phyloP scores from a whole-genome alignment of 2,888 invertebrate genomes.

The Tholera decimalis region DNA sequence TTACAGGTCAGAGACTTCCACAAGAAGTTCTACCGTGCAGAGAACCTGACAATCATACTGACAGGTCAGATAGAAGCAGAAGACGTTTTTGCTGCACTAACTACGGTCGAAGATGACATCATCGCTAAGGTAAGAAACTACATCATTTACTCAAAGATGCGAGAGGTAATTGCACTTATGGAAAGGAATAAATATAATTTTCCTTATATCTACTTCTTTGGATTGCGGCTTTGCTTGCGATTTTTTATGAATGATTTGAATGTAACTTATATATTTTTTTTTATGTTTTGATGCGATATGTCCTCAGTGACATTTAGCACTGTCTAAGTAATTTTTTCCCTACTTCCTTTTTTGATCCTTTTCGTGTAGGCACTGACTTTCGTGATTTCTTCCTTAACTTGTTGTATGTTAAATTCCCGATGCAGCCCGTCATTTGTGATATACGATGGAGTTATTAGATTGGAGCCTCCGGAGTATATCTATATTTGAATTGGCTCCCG shows the following conservation, averaged over 20 bases:
- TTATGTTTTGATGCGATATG: no score
- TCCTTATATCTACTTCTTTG: constrained; percentile 1
- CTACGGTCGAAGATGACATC: constrained; percentile 95
- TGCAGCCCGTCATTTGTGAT: no score
- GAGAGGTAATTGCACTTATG: neutral
- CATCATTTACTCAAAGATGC: constrained; percentile 1
- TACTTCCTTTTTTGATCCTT: no score
- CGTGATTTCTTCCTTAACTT: no score
- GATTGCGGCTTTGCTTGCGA: neutral
- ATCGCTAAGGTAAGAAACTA: constrained; percentile 90
- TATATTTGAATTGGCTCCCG: no score
- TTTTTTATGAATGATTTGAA: neutral
- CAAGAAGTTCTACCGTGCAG: constrained; percentile 96
- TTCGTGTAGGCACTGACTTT: no score
- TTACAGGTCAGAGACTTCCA: constrained; percentile 95
- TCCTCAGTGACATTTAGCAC: no score
- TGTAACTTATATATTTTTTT: no score
- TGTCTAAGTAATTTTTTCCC: no score
- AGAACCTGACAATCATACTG: constrained; percentile 96
- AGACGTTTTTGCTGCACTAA: constrained; percentile 94
- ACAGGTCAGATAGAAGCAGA: constrained; percentile 95
- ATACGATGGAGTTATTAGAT: no score
- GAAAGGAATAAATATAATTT: constrained; percentile 19
- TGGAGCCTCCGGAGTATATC: no score
- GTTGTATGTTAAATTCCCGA: no score